Conservation (phyloP, 1,140 invertebrate genomes). For the Drosophila gunungcola region DNA sequence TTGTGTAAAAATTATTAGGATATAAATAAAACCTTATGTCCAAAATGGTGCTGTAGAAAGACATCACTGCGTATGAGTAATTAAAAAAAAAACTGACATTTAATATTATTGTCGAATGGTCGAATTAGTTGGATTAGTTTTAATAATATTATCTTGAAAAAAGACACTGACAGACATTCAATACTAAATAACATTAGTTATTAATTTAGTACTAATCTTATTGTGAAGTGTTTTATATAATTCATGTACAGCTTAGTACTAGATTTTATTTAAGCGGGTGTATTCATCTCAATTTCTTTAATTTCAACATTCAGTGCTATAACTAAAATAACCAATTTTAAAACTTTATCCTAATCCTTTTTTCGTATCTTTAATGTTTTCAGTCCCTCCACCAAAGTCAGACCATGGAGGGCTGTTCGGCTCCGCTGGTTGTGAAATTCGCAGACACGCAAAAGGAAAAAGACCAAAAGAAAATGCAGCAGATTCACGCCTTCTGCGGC, state of each 20-base stretch:
- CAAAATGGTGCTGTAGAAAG: neutral
- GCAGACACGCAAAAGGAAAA: constrained; percentile 99
- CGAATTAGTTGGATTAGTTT: too few species aligned
- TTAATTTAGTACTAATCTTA: too few species aligned
- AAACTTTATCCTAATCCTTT: neutral
- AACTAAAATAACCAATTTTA: neutral
- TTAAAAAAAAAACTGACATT: neutral
- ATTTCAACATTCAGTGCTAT: too few species aligned
- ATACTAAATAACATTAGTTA: too few species aligned
- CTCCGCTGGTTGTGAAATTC: constrained; percentile 98
- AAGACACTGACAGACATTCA: too few species aligned
- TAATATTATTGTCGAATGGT: too few species aligned
- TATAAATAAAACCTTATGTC: neutral
- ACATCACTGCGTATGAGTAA: constrained; percentile 18
- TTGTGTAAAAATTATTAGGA: neutral
- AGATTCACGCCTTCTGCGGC: constrained; percentile 93
- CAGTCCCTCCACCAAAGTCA: constrained; percentile 97
- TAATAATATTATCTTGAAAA: too few species aligned
- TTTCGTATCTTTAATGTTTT: neutral
- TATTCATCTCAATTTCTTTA: too few species aligned
- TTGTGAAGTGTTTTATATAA: too few species aligned
- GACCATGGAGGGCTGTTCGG: constrained; percentile 99
- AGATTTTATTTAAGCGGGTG: too few species aligned
- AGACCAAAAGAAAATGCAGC: constrained; percentile 97
- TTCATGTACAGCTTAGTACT: too few species aligned